phyloP scores from a whole-genome alignment of 92 coral and sea anemone species.

The Umimayanthus chanpuru region DNA sequence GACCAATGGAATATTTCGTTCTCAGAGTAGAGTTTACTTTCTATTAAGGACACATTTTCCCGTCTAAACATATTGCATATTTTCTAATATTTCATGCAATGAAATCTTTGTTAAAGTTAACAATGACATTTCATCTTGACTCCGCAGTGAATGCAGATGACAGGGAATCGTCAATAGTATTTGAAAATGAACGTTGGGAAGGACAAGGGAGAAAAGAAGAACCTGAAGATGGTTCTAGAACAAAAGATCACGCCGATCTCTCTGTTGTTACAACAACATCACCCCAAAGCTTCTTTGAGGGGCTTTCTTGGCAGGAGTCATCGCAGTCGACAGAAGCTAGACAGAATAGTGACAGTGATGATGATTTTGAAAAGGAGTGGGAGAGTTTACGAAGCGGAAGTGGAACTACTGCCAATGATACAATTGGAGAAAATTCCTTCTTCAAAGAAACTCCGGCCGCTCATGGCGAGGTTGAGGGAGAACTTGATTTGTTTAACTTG shows the following conservation, averaged over 20 bases:
- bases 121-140: neutral
- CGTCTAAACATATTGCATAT: too few species aligned
- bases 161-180: slow-evolving; percentile 84
- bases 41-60: neutral
- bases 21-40: too few species aligned
- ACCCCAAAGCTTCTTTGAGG: slow-evolving; percentile 24
- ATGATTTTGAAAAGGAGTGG: slow-evolving; percentile 70
- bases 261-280: neutral
- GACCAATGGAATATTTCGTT: too few species aligned
- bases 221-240: slow-evolving; percentile 10
- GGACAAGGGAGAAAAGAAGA: slow-evolving; percentile 14
- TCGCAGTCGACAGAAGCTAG: slow-evolving; percentile 24
- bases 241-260: neutral
- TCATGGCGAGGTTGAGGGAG: slow-evolving; percentile 16
- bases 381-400: slow-evolving; percentile 52
- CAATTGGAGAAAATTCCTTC: slow-evolving; percentile 62
- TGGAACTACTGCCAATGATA: slow-evolving; percentile 28
- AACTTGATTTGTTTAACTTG: slow-evolving; percentile 73
- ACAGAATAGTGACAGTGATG: slow-evolving; percentile 68
- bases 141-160: slow-evolving; percentile 84
- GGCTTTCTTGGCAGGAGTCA: slow-evolving; percentile 25
- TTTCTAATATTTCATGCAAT: too few species aligned
- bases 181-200: slow-evolving; percentile 52
- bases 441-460: slow-evolving; percentile 64
- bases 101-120: neutral